Evolutionary conservation across 2,113 vertebrate species (phyloP).

Genomic region (Pagrus major): DNA sequence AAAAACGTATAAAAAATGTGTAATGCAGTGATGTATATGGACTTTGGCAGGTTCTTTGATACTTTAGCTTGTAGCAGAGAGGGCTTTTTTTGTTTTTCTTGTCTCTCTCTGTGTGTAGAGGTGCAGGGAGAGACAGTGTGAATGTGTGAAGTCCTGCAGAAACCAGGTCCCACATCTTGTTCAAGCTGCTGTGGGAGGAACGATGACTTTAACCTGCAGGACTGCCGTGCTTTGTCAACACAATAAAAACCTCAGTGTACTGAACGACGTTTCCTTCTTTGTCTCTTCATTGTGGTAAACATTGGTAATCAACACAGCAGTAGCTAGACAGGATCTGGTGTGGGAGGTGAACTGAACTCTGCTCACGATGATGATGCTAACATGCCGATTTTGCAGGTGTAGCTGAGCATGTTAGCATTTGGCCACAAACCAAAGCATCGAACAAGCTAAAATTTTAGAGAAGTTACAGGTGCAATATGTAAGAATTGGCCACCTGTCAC

Average conservation of each 20-base stretch:
- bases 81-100: conserved; percentile 15
- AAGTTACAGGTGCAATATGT: too few relatives aligned
- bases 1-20: conserved; percentile 44
- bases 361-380: too few relatives aligned
- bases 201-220: conserved; percentile 50
- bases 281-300: conserved; percentile 13
- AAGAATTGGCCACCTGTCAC: too few relatives aligned
- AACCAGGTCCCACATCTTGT: conserved; percentile 52
- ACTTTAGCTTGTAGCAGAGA: conserved; percentile 51
- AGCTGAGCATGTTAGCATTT: too few relatives aligned
- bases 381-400: too few relatives aligned
- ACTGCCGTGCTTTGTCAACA: conserved; percentile 70
- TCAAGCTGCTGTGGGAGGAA: conserved; percentile 52
- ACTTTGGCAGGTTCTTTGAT: conserved; percentile 60
- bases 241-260: conserved; percentile 85
- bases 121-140: conserved; percentile 30
- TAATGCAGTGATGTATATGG: conserved; percentile 53
- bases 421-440: too few relatives aligned
- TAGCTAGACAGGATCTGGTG: background rate
- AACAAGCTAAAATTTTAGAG: too few relatives aligned
- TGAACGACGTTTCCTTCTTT: conserved; percentile 31
- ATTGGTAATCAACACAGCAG: background rate
- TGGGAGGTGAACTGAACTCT: too few relatives aligned
- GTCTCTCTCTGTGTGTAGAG: conserved; percentile 34
- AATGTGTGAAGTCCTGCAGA: conserved; percentile 47